These are phyloP conservation scores for Acleris holmiana DNA, from an alignment of 2,888 invertebrate species.

Conservation along the genomic window DNA sequence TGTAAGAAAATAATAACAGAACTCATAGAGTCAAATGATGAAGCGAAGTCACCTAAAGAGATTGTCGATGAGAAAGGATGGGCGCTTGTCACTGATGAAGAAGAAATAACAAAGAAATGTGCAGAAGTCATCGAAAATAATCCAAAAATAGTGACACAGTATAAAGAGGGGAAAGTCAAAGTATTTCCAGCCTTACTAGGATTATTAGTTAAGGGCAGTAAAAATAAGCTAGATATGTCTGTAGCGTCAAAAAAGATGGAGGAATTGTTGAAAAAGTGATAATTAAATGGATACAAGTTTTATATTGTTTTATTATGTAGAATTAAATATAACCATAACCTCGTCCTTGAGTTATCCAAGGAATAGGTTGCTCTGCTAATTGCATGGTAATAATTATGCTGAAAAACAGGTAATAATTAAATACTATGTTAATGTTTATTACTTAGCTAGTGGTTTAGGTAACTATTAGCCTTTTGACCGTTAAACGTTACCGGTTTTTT, in stretches of 20 bases:
- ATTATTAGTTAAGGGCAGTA: conserved; percentile 83
- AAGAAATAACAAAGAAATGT: conserved; percentile 86
- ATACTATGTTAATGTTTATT: too few relatives aligned
- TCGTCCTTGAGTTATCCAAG: too few relatives aligned
- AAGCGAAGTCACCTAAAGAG: conserved; percentile 56
- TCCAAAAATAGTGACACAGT: conserved; percentile 86
- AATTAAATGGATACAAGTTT: conserved; percentile 40
- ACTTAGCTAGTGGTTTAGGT: too few relatives aligned
- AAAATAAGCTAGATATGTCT: conserved; percentile 88
- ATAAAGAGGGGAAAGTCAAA: conserved; percentile 88
- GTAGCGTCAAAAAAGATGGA: conserved; percentile 85
- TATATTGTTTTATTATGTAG: conserved; percentile 1
- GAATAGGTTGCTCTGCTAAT: too few relatives aligned
- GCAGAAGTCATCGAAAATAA: conserved; percentile 85
- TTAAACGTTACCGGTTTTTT: too few relatives aligned
- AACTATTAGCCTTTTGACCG: too few relatives aligned
- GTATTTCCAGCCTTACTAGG: conserved; percentile 87
- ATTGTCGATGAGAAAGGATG: conserved; percentile 87
- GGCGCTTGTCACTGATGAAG: conserved; percentile 85
- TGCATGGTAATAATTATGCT: too few relatives aligned
- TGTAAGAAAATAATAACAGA: conserved; percentile 73
- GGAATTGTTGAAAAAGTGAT: conserved; percentile 82
- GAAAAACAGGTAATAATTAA: too few relatives aligned
- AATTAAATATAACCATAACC: too few relatives aligned
- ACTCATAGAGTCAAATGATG: conserved; percentile 56